Evolutionary conservation across 2,797 vertebrate species (phyloP).

Genomic region (Pseudomugil gertrudae): DNA sequence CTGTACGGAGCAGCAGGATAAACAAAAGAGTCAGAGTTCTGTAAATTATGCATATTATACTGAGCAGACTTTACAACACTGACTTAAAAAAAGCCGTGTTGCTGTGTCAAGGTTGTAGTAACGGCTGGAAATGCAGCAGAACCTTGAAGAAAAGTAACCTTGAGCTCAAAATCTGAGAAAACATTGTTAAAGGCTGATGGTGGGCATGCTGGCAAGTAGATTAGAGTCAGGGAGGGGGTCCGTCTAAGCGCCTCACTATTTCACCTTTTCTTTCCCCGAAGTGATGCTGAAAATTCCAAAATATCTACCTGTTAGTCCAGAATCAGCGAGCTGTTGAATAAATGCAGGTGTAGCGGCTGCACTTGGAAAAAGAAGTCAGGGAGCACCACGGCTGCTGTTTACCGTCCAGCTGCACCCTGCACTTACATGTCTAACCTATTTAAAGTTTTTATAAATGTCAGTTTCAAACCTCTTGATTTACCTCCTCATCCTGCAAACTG

Average conservation of each 20-base stretch:
- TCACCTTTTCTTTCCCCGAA: conserved; percentile 18
- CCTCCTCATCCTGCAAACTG: conserved; percentile 14
- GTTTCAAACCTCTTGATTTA: conserved; percentile 34
- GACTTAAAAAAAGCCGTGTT: conserved; percentile 47
- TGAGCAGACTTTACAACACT: conserved; percentile 34
- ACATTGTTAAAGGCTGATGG: conserved; percentile 51
- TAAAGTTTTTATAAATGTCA: conserved; percentile 19
- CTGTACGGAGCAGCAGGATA: neutral
- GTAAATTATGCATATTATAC: conserved; percentile 20
- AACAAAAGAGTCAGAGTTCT: neutral
- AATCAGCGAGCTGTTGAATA: conserved; percentile 14
- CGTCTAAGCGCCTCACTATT: conserved; percentile 30
- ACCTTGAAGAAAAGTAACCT: conserved; percentile 50
- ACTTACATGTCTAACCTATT: conserved; percentile 20
- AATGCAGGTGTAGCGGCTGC: conserved; percentile 20
- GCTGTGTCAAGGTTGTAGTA: conserved; percentile 28
- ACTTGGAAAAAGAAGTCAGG: conserved; percentile 39
- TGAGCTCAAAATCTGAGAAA: conserved; percentile 57
- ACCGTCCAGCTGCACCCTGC: conserved; percentile 23
- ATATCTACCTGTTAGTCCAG: conserved; percentile 16
- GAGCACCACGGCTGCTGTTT: conserved; percentile 8
- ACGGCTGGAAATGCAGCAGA: conserved; percentile 28
- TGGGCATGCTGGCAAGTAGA: conserved; percentile 35
- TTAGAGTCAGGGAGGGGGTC: conserved; percentile 25
- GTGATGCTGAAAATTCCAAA: conserved; percentile 14